A percentile compares a stretch with the other conserved stretches of the same genome.
phyloP scores from a whole-genome alignment of 2,888 invertebrate species.

The Campoplex nolae region DNA sequence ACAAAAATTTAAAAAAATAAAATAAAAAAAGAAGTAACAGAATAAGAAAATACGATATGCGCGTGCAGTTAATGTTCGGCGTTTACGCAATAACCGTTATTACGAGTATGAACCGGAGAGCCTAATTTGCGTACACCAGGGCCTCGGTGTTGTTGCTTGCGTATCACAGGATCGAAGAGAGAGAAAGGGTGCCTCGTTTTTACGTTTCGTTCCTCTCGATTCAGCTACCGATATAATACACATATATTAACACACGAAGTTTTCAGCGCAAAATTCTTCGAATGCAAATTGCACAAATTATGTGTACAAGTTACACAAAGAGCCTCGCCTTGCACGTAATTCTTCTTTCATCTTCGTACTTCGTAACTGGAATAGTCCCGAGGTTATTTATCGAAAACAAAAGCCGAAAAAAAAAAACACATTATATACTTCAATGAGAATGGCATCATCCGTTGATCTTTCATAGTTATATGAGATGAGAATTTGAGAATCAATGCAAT shows the following conservation, averaged over 20 bases:
- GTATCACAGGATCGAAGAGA: conserved; percentile 23
- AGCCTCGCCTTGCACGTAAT: conserved; percentile 54
- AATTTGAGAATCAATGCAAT: neutral
- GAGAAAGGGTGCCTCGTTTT: conserved; percentile 2
- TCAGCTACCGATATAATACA: conserved; percentile 28
- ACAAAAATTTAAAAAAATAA: neutral
- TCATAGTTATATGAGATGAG: neutral
- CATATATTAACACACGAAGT: conserved; percentile 36
- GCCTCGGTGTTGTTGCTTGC: conserved; percentile 67
- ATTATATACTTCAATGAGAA: neutral
- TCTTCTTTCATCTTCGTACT: conserved; percentile 40
- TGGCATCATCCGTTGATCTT: neutral
- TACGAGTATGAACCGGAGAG: conserved; percentile 70
- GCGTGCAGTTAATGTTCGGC: conserved; percentile 82
- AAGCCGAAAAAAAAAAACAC: conserved; percentile 1
- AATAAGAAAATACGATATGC: conserved; percentile 71
- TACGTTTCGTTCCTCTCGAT: conserved; percentile 53
- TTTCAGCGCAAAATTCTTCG: conserved; percentile 75
- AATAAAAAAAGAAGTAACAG: conserved; percentile 7
- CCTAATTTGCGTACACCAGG: conserved; percentile 77
- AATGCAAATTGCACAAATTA: conserved; percentile 74
- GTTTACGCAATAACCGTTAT: conserved; percentile 79
- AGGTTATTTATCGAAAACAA: conserved; percentile 25
- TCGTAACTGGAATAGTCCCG: conserved; percentile 23
- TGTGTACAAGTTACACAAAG: conserved; percentile 62